Base-by-base conservation (phyloP, 2,797 vertebrate genomes). In the Carapus acus region DNA sequence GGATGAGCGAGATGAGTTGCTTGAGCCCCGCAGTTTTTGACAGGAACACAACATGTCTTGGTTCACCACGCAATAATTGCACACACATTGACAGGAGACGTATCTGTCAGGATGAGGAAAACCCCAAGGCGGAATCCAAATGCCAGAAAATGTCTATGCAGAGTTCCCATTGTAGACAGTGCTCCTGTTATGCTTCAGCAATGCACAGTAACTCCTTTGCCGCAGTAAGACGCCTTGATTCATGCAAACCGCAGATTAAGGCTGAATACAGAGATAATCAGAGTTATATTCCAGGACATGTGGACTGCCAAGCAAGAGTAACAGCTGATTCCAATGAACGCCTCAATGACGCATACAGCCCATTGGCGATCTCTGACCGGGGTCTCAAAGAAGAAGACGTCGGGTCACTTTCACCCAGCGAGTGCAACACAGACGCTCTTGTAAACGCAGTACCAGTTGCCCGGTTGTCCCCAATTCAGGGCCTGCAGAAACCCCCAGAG, bases 341-440 rank as follows among this genome's bases (percentile, higher is more conserved):
- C 38, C 64, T 54, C n/a, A 1, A 24, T 4, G 58, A 79, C 58
- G 59, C 63, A 41, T 57, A 64, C 24, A 54, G 22, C 0, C 20
- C 19, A 1, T 83, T 83, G 2, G 71, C 77, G 3, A 38, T 48
- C 16, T 81, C 73, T 0, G 56, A 79, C 1, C 21, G 11, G 23
- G 80, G 80, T 2, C 62, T 62, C 52, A 79, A 31, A 53, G 86
- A 83, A 0, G 75, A 82, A 1, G 88, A 91, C 4, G 4, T 43
- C 3, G 70, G 63, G 48, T 93, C 90, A 3, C 45, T 86, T 49
- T 76, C 80, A 13, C 88, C 82, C 41, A 93, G 91, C 13, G 90
- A 93, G 34, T 90, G 90, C 61, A 88, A 87, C 68, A 93, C 93
- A 5, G 92, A 96, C 38, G 44, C 91, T 46, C 87, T 93, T 0